Evolutionary conservation across 2,797 vertebrate genomes (phyloP).

Genomic region (Mus caroli): DNA sequence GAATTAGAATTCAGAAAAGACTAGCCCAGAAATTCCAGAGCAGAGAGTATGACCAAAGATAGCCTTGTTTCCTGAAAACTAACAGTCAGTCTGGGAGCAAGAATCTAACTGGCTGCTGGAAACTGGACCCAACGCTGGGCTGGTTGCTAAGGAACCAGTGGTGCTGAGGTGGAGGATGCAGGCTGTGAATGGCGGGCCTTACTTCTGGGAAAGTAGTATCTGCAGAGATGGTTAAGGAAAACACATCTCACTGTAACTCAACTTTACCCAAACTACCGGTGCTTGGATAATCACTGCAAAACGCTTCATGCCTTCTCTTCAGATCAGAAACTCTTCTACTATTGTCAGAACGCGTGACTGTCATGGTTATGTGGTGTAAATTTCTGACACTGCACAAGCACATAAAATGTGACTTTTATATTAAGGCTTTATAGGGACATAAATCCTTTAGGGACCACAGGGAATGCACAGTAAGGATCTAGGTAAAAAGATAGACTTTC

Average conservation of each 20-base stretch:
- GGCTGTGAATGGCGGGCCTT: neutral
- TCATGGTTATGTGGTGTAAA: neutral
- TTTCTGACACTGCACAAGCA: neutral
- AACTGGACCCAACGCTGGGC: neutral
- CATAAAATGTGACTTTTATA: neutral
- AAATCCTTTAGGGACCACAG: neutral
- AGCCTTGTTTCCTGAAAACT: neutral
- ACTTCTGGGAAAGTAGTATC: constrained; percentile 31
- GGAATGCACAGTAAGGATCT: neutral
- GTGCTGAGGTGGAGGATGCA: neutral
- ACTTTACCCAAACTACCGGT: neutral
- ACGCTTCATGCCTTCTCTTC: neutral
- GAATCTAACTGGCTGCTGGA: neutral
- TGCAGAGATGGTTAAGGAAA: neutral
- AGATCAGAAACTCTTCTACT: neutral
- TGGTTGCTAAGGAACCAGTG: neutral
- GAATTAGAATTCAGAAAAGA: constrained; percentile 19
- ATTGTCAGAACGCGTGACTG: neutral
- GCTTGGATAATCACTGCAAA: neutral
- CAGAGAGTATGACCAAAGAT: neutral
- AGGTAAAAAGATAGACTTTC: neutral
- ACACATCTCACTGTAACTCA: neutral
- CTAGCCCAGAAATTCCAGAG: neutral
- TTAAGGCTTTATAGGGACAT: neutral
- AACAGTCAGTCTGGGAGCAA: neutral